Base-by-base conservation (phyloP, 1,140 invertebrate genomes). In the Patella vulgata region DNA sequence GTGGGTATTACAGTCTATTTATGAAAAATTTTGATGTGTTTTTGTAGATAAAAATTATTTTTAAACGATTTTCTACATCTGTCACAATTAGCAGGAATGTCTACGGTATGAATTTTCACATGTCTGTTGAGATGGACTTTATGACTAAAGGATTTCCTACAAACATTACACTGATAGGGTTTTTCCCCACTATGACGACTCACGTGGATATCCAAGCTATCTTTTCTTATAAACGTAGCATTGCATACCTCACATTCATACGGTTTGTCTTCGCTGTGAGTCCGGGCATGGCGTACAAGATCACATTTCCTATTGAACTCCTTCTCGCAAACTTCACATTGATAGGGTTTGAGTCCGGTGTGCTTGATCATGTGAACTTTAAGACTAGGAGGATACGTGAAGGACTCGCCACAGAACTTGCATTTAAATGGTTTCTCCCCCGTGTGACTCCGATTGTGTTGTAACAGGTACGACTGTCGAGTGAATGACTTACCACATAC, bases 361-460 rank as follows among this genome's bases (percentile, higher is more conserved):
- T 97, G 94, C 47, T 93, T 87, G 84, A 96, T 96, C 92, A 95
- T 95, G 85, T 97, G 94, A 42, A 97, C 85, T 25, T 94, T 93
- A 68, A 97, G 87, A 85, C 98, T 95, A 86, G 97, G 95, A 59
- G 92, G 94, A 27, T 95, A 86, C 9, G 93, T 93, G 81, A 97
- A 97, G 17, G 91, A 63, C 19, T 93, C 86, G 79, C 95, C 92
- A 82, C 95, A 97, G 5, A 95, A 91, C 63, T 89, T 89, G 82
- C 95, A 97, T 78, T 95, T 94, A 88, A 97, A 98, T 5, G 95
- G 96, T 81, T 97, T 96, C 48, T 93, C 93, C 39, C 94, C 94
- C 0, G 94, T 95, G 83, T 96, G 94, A 79, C 94, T 96, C 12
- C 75, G 58, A 2, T 44, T 25, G 30, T 61, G 59, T 19, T 33